A percentile compares a stretch with the other conserved stretches of the same genome.
Conservation (phyloP, 2,113 vertebrate species). For the Stictonetta naevosa region DNA sequence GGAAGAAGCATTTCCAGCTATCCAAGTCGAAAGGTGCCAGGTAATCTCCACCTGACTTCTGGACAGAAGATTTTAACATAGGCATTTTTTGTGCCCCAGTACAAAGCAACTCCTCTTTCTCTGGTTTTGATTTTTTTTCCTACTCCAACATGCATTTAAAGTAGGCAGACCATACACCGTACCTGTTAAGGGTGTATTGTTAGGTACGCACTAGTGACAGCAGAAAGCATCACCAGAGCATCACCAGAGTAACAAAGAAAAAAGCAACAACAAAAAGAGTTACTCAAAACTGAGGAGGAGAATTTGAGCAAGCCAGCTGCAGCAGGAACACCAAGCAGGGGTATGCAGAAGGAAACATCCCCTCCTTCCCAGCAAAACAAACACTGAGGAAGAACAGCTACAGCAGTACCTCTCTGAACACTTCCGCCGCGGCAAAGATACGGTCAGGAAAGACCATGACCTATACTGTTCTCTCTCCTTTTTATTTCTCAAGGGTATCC, state of each 20-base stretch:
- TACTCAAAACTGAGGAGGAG: not conserved
- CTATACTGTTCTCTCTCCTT: not conserved
- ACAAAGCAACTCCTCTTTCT: not conserved
- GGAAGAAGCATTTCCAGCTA: not conserved
- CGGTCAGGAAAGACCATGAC: conserved; percentile 1
- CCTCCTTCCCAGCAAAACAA: conserved; percentile 1
- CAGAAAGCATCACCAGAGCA: not conserved
- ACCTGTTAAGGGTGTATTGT: not conserved
- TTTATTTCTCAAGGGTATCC: conserved; percentile 31
- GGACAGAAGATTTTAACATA: not conserved
- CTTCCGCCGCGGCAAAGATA: not conserved
- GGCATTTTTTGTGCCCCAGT: not conserved
- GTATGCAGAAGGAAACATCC: conserved; percentile 2
- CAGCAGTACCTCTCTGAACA: not conserved
- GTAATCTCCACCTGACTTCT: not conserved
- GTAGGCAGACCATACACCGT: not conserved
- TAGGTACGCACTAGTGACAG: not conserved
- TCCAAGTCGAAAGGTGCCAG: not conserved
- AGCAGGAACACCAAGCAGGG: not conserved
- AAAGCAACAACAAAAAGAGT: not conserved
- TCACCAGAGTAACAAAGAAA: not conserved
- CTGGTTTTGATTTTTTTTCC: not conserved
- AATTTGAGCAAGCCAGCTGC: not conserved
- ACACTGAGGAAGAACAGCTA: not conserved
- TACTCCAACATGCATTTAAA: not conserved